Evolutionary conservation across 35 echinoderm and acorn worm species (phyloP).

Genomic region (Apostichopus californicus): DNA sequence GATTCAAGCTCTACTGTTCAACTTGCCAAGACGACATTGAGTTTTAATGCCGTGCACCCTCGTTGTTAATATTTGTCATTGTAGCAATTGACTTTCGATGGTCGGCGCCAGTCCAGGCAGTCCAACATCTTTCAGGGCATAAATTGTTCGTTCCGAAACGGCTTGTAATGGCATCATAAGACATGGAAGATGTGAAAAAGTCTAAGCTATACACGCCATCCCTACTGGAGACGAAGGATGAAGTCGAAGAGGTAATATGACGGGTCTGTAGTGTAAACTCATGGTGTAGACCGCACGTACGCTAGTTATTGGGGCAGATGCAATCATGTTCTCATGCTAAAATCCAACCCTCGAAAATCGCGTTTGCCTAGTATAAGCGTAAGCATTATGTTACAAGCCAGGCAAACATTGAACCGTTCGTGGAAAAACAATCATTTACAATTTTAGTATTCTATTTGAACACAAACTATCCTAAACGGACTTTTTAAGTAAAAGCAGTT

Average conservation of each 20-base stretch:
- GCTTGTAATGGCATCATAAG: constrained; percentile 2
- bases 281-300: not conserved
- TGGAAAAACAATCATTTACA: not conserved
- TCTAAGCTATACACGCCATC: constrained; percentile 71
- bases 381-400: not conserved
- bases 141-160: not conserved
- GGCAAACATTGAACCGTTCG: not conserved
- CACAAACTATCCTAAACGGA: not conserved
- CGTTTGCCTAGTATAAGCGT: no score
- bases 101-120: not conserved
- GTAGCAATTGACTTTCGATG: not conserved
- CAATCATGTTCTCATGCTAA: not conserved
- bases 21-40: not conserved
- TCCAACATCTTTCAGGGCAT: not conserved
- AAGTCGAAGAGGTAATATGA: constrained; percentile 71
- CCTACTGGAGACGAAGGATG: constrained; percentile 70
- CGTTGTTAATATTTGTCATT: not conserved
- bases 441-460: not conserved
- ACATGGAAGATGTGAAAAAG: constrained; percentile 64
- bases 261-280: not conserved
- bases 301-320: not conserved
- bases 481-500: not conserved
- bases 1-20: not conserved
- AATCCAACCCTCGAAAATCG: not conserved
- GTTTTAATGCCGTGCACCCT: not conserved